Evolutionary conservation across 2,888 invertebrate genomes (phyloP).

Genomic region (Ormyrus pomaceus): DNA sequence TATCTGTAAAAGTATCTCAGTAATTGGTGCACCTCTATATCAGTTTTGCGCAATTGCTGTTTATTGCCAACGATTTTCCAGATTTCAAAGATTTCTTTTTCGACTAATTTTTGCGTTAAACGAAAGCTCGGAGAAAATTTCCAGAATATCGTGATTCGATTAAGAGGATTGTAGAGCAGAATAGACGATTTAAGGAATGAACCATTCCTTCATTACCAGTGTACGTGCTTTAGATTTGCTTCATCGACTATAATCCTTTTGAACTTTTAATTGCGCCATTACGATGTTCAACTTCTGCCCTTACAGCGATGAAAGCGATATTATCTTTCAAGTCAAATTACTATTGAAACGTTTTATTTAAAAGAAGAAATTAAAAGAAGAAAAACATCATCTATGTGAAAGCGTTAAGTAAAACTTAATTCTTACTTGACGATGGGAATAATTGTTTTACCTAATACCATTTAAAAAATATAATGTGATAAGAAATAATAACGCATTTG

Average conservation of each 20-base stretch:
- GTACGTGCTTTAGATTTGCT: slow-evolving; percentile 2
- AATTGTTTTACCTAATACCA: too few relatives aligned
- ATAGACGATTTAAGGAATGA: slow-evolving; percentile 2
- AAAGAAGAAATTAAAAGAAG: too few relatives aligned
- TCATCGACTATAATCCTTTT: slow-evolving; percentile 18
- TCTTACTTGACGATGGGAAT: too few relatives aligned
- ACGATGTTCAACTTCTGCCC: background rate
- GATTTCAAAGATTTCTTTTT: background rate
- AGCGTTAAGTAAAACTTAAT: too few relatives aligned
- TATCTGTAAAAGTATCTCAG: background rate
- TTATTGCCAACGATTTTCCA: background rate
- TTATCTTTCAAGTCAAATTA: too few relatives aligned
- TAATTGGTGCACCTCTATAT: background rate
- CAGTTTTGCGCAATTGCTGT: background rate
- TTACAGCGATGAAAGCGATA: background rate
- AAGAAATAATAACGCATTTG: background rate
- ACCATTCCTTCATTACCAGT: slow-evolving; percentile 6
- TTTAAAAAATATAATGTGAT: too few relatives aligned
- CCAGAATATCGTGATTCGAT: background rate
- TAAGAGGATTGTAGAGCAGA: background rate
- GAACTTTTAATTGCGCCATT: slow-evolving; percentile 37
- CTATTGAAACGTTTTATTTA: too few relatives aligned
- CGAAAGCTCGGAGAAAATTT: background rate
- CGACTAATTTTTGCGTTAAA: background rate
- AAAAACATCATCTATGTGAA: too few relatives aligned